Evolutionary conservation across 2,888 invertebrate genomes (phyloP).

Genomic region (Lepeophtheirus nordmannii): DNA sequence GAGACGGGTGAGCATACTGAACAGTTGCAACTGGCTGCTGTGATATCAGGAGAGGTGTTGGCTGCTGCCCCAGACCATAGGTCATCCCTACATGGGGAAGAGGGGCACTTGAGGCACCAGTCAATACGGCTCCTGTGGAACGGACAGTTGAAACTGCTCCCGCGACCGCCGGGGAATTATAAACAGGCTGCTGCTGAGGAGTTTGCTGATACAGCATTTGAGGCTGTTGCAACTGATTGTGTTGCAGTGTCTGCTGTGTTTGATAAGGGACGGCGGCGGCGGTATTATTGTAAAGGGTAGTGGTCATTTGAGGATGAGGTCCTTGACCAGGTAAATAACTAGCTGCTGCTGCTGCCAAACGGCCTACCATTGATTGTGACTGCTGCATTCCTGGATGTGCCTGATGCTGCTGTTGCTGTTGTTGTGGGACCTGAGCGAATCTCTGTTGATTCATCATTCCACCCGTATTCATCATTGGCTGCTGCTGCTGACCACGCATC

Average conservation of each 20-base stretch:
- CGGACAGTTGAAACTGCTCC: not conserved
- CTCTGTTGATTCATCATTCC: not conserved
- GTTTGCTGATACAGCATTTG: not conserved
- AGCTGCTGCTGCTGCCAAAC: constrained; percentile 4
- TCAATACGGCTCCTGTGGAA: not conserved
- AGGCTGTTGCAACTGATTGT: constrained; percentile 18
- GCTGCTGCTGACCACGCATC: constrained; percentile 19
- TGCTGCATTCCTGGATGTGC: constrained; percentile 11
- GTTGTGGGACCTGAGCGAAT: not conserved
- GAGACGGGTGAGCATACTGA: not conserved
- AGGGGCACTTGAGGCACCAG: not conserved
- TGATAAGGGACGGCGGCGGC: not conserved
- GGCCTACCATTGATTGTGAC: constrained; percentile 4
- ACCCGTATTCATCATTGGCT: constrained; percentile 7
- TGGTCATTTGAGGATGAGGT: constrained; percentile 4
- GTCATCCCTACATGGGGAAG: not conserved
- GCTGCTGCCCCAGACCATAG: not conserved
- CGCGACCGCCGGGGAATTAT: not conserved
- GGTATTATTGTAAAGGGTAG: not conserved
- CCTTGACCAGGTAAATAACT: constrained; percentile 6
- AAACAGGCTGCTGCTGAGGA: constrained; percentile 17
- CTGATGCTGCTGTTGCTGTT: not conserved
- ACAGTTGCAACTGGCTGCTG: not conserved
- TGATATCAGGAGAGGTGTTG: not conserved
- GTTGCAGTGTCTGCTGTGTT: constrained; percentile 10